These are phyloP conservation scores for Haplochromis burtoni DNA, from an alignment of 2,113 vertebrate genomes.

Conservation along the genomic window DNA sequence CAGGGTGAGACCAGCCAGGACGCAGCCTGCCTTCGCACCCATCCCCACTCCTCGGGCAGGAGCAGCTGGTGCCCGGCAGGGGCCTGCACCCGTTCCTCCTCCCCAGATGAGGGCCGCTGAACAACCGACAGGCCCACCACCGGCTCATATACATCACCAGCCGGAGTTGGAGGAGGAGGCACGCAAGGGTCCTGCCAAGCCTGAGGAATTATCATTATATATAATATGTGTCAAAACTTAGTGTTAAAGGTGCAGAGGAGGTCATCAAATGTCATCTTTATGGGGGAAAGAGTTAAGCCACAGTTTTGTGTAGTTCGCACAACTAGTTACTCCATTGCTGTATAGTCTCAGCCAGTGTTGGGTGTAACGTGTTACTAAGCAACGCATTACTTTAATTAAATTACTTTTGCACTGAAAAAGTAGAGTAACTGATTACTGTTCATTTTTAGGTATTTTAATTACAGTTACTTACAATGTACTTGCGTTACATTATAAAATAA, in stretches of 20 bases:
- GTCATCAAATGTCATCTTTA: neutral
- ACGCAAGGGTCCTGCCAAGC: rapidly evolving
- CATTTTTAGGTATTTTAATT: neutral
- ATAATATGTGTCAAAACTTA: neutral
- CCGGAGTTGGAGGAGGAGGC: rapidly evolving
- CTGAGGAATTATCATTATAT: neutral
- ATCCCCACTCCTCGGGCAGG: neutral
- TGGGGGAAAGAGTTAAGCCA: neutral
- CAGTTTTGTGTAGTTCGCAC: neutral
- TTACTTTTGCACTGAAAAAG: neutral
- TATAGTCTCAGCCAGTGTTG: neutral
- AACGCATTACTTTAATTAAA: neutral
- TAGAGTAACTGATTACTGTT: neutral
- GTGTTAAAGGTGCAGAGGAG: rapidly evolving
- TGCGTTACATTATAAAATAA: neutral
- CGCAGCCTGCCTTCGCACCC: neutral
- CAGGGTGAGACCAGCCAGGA: neutral
- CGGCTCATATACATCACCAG: rapidly evolving
- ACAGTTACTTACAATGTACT: neutral
- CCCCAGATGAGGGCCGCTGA: rapidly evolving
- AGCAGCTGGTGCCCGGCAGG: rapidly evolving
- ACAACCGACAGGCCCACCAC: neutral
- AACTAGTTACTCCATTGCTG: neutral
- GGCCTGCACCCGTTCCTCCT: neutral
- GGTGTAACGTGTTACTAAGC: neutral